Conservation (phyloP, 2,888 invertebrate genomes). For the Crematogaster levior region DNA sequence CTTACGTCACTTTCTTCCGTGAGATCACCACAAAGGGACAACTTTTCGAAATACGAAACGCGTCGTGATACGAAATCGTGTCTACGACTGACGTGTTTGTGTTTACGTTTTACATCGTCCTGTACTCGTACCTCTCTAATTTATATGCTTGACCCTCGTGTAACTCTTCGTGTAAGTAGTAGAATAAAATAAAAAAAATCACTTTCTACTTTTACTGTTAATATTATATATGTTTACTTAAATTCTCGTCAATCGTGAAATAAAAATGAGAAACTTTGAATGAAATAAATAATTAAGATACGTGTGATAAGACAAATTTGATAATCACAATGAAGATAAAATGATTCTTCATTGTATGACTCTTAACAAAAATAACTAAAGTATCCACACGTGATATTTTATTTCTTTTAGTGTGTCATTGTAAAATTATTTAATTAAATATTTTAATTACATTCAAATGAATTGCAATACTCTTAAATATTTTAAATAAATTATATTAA, state of each 20-base stretch:
- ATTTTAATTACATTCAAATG: background rate
- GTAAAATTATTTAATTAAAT: conserved; percentile 5
- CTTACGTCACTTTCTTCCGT: conserved; percentile 9
- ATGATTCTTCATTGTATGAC: background rate
- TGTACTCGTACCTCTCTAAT: background rate
- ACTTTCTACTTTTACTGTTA: background rate
- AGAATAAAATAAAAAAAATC: background rate
- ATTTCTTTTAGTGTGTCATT: background rate
- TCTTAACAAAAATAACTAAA: background rate
- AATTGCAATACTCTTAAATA: no score
- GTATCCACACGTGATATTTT: background rate
- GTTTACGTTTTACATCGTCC: conserved; percentile 20
- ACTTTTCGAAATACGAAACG: conserved; percentile 13
- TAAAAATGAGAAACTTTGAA: background rate
- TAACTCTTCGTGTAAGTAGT: background rate
- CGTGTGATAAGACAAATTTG: no score
- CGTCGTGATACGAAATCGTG: background rate
- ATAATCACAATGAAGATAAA: background rate
- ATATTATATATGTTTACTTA: background rate
- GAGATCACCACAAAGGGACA: background rate
- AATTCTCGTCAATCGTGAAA: background rate
- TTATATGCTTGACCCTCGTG: background rate
- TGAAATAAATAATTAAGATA: background rate
- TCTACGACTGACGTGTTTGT: conserved; percentile 30
- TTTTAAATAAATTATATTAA: no score